Evolutionary conservation across 2,797 vertebrate species (phyloP).

Genomic region (Mallotus villosus): DNA sequence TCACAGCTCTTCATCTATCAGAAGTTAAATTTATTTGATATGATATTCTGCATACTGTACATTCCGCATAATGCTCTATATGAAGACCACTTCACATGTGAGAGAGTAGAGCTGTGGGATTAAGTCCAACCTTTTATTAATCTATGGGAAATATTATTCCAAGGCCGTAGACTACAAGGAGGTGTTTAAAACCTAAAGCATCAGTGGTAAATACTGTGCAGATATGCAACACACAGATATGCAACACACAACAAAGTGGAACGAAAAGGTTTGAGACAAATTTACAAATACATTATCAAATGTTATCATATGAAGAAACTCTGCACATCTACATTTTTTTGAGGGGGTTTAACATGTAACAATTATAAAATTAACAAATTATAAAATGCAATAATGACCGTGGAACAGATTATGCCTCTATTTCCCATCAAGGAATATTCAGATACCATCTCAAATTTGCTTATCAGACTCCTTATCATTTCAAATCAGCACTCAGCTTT

Average conservation of each 20-base stretch:
- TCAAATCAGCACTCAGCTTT: constrained; percentile 8
- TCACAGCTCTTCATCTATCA: constrained; percentile 39
- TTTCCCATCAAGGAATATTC: neutral
- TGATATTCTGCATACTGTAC: neutral
- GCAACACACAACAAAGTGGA: neutral
- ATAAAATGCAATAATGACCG: neutral
- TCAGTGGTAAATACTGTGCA: neutral
- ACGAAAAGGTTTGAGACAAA: neutral
- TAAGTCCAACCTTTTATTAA: constrained; percentile 50
- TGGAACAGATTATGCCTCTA: neutral
- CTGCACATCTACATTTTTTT: neutral
- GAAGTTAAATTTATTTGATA: neutral
- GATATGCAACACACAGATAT: neutral
- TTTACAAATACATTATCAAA: neutral
- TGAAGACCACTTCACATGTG: constrained; percentile 29
- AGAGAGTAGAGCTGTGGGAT: constrained; percentile 36
- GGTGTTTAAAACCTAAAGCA: constrained; percentile 13
- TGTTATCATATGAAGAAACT: neutral
- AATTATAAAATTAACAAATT: neutral
- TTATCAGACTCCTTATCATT: constrained; percentile 1
- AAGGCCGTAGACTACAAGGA: constrained; percentile 43
- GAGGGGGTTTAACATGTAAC: neutral
- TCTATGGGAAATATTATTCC: constrained; percentile 47
- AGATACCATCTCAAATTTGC: neutral
- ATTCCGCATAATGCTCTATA: constrained; percentile 34